Percentiles rank a stretch among this genome's conserved stretches.
Conservation (phyloP, 2,113 vertebrate genomes). For the Dicerorhinus sumatrensis region DNA sequence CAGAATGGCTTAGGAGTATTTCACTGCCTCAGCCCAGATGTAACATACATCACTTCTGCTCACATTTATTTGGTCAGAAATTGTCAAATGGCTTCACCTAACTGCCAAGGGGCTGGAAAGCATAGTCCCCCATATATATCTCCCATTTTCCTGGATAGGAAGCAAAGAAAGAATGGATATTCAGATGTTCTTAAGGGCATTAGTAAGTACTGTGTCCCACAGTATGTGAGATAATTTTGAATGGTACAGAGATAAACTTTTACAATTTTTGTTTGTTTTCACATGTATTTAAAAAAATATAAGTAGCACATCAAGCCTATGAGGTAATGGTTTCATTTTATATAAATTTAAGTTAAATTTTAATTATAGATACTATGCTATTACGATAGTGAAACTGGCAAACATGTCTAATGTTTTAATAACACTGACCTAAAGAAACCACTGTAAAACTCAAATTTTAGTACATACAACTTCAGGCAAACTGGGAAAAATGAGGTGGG, state of each 20-base stretch:
- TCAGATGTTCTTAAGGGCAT: not conserved
- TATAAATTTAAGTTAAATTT: conserved; percentile 20
- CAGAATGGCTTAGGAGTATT: not conserved
- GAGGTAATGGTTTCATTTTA: not conserved
- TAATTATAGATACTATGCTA: not conserved
- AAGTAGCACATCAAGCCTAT: not conserved
- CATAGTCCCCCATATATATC: no score
- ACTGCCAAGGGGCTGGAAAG: not conserved
- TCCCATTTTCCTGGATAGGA: not conserved
- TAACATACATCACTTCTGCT: not conserved
- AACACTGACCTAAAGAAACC: not conserved
- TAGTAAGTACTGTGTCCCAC: not conserved
- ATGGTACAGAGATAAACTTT: not conserved
- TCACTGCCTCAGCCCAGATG: not conserved
- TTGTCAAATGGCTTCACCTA: not conserved
- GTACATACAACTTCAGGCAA: not conserved
- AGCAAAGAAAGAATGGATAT: not conserved
- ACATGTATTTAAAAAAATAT: not conserved
- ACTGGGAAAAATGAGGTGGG: not conserved
- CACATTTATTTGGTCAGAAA: not conserved
- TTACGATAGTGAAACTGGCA: not conserved
- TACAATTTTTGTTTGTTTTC: not conserved
- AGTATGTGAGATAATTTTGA: not conserved
- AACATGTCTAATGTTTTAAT: not conserved
- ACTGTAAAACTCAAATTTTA: not conserved